A percentile compares a stretch with the other conserved stretches of the same genome.
phyloP scores from a whole-genome alignment of 2,113 vertebrate species.

The Canis aureus region DNA sequence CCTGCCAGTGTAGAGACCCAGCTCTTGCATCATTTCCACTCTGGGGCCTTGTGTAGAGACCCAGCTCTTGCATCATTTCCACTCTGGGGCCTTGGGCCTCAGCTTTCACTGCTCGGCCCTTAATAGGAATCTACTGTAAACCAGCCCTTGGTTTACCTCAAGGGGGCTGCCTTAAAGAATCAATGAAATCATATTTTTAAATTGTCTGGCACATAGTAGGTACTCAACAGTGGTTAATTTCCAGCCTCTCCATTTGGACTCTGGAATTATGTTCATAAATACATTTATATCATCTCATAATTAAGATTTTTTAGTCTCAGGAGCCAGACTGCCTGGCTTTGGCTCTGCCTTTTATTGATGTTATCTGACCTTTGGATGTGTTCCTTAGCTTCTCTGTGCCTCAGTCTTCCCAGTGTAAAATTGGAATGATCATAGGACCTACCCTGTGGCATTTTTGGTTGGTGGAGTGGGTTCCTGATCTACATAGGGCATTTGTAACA shows the following conservation, averaged over 20 bases:
- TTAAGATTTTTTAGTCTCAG: background rate
- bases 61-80: background rate
- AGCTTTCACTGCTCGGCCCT: background rate
- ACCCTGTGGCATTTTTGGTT: background rate
- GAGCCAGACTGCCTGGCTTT: background rate
- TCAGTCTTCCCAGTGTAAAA: background rate
- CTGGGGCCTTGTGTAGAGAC: background rate
- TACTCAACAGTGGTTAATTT: background rate
- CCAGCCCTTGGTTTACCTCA: accelerated
- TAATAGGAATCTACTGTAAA: background rate
- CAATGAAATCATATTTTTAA: background rate
- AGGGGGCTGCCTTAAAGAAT: background rate
- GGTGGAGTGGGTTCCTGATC: background rate
- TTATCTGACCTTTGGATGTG: background rate
- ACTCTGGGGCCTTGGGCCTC: background rate
- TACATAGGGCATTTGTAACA: no score
- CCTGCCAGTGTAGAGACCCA: background rate
- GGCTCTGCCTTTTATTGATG: background rate
- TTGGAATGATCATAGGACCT: background rate
- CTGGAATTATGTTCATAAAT: background rate
- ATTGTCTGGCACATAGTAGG: background rate
- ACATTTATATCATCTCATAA: background rate
- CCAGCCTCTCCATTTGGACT: background rate
- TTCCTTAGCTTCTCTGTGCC: background rate
- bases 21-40: background rate